Base-by-base conservation (phyloP, 2,797 vertebrate species). In the Phataginus tricuspis region DNA sequence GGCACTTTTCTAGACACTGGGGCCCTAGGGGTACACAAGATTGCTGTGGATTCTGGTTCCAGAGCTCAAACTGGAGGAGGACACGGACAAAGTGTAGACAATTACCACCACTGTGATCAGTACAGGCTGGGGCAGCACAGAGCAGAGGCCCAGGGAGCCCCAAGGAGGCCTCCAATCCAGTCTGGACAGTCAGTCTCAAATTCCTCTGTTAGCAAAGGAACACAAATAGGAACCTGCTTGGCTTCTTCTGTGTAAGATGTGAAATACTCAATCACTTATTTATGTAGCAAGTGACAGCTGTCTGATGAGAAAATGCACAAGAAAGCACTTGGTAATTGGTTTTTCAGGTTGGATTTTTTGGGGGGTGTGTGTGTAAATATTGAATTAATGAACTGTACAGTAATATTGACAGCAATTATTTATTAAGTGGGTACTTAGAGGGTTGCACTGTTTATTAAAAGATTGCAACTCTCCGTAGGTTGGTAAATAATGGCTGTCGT, bases 201-300 rank as follows among this genome's bases (percentile, higher is more conserved):
- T 37, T 64, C 57, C 78, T 79, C 2, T 53, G 37, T 39, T n/a
- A 68, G 79, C 59, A 68, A 92, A 89, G 85, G 45, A n/a, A 37
- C 51, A 80, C 31, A 75, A 61, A 7, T 7, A 59, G 78, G 1
- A 21, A 77, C 27, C 71, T 25, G 57, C 34, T 21, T 3, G 19
- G 39, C 53, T 91, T 49, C 71, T 75, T 31, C 34, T 4, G 25
- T n/a, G 27, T 1, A 9, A 55, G 66, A 74, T 19, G 4, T 0
- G 27, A 77, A 21, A 71, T 31, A 4, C 25, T 51, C 57, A 8
- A 0, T 55, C 63, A 31, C 59, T 64, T 16, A 0, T 3, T 5
- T 6, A 55, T 1, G 37, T 1, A 39, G 31, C 9, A 13, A 85
- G 64, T 18, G 59, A 55, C 39, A 64, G n/a, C 37, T 1, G 4